These are phyloP conservation scores for Smittia sp. DNA, from an alignment of 2,888 invertebrate species.

Conservation along the genomic window DNA sequence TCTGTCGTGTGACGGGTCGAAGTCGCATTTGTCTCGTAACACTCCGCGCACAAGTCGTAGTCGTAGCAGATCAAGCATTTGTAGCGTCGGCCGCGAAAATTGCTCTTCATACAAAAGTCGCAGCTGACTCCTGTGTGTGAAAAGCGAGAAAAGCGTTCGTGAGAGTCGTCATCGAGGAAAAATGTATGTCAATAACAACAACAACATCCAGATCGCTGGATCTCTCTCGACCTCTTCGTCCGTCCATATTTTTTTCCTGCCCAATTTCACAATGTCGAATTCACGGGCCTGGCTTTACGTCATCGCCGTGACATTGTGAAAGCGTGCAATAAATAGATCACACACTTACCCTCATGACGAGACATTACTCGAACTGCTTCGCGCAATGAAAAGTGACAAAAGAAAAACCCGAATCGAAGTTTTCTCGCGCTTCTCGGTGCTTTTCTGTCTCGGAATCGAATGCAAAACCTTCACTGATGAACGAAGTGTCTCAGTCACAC, in stretches of 20 bases:
- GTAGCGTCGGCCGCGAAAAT: slow-evolving; percentile 95
- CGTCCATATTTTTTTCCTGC: background rate
- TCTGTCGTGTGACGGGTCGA: slow-evolving; percentile 91
- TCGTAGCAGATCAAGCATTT: slow-evolving; percentile 99
- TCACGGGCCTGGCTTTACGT: slow-evolving; percentile 27
- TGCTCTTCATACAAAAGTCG: slow-evolving; percentile 97
- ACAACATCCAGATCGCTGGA: slow-evolving; percentile 27
- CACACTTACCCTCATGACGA: slow-evolving; percentile 33
- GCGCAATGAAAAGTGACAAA: slow-evolving; percentile 15
- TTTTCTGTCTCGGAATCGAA: background rate
- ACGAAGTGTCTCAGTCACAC: too few relatives aligned
- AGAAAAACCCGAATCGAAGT: background rate
- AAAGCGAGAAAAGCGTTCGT: background rate
- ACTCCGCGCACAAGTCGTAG: slow-evolving; percentile 96
- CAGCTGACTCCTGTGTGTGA: slow-evolving; percentile 95
- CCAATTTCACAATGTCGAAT: slow-evolving; percentile 15
- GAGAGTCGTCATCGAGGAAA: background rate
- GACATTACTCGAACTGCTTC: slow-evolving; percentile 21
- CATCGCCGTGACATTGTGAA: slow-evolving; percentile 37
- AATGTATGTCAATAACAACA: slow-evolving; percentile 13
- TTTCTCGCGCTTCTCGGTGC: background rate
- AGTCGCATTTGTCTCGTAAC: slow-evolving; percentile 89
- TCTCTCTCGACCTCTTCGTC: slow-evolving; percentile 11
- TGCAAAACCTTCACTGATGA: too few relatives aligned
- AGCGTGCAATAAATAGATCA: background rate